Base-by-base conservation (phyloP, 2,888 invertebrate species). In the Perithous albicinctus region DNA sequence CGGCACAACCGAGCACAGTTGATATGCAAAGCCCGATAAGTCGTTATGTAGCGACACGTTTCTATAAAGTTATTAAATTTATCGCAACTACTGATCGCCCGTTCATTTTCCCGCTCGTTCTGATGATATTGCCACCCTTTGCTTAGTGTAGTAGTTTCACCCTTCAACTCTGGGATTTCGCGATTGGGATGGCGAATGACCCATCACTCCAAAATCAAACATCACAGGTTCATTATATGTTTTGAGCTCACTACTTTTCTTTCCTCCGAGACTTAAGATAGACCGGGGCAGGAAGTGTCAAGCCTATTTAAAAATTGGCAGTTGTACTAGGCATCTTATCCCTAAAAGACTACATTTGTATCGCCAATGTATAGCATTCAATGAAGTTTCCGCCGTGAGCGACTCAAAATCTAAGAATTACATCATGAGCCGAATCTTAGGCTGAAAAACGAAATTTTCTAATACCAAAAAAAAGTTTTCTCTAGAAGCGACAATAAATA, bases 11-110 rank as follows among this genome's bases (percentile, higher is more conserved):
- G 51, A 54, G 64, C 41, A 29, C 26, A 76, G 84, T 86, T 86
- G 90, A 90, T 89, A 89, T 86, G 87, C 88, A 83, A 79, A 73
- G 38, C 70, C 85, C 83, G 88, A 89, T 90, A 90, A 88, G 86
- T 88, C 87, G 83, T 85, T 78, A 70, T 83, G 83, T 85, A 87
- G 84, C 86, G 78, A 86, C 88, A 86, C 85, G 88, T 87, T 90
- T 87, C 88, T 91, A 90, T 91, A 88, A 90, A 91, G 90, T 91
- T 89, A 91, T 91, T 91, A 90, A 88, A 83, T 86, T 89, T 90
- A 91, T 91, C 91, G 87, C 59, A 66, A 32, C 64, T 78, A 74
- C 80, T 74, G 83, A 90, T 89, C 88, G 80, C 74, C 54, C 75
- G 41, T 41, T 74, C 59, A 41, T 59, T 54, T 18, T 43, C 41